Conservation (phyloP, 2,113 vertebrate genomes). For the Platysteira castanea region DNA sequence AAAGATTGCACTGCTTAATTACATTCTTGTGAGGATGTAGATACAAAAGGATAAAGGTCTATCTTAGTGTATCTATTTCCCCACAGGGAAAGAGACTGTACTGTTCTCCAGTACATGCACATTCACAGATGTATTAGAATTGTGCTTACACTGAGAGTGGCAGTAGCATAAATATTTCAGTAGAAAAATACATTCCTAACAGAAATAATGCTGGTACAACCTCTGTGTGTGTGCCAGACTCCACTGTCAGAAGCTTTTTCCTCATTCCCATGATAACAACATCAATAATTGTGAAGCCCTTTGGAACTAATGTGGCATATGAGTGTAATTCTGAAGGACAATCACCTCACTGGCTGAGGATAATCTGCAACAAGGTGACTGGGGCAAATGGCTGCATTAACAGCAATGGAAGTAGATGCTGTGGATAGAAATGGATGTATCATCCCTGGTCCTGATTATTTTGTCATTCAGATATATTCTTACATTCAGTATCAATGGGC, state of each 20-base stretch:
- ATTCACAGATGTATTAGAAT: not conserved
- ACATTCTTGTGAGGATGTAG: not conserved
- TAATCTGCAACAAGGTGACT: not conserved
- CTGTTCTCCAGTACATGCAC: not conserved
- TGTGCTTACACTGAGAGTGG: not conserved
- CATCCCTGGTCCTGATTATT: not conserved
- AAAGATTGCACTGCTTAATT: not conserved
- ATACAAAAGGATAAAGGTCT: not conserved
- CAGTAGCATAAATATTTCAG: not conserved
- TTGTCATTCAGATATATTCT: not conserved
- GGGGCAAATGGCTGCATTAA: not conserved
- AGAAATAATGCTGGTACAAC: not conserved
- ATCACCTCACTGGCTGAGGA: not conserved
- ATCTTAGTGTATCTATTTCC: not conserved
- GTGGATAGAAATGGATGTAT: not conserved
- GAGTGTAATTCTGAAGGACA: constrained; percentile 13
- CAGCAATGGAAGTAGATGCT: not conserved
- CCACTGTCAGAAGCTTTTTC: not conserved
- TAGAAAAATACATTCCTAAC: not conserved
- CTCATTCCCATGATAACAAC: not conserved
- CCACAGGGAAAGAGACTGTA: not conserved
- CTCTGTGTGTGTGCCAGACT: not conserved
- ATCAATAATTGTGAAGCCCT: not conserved
- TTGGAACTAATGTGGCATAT: constrained; percentile 21
- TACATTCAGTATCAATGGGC: not conserved